Percentiles rank a stretch among this genome's conserved stretches.
Evolutionary conservation across 2,113 vertebrate genomes (phyloP).

Genomic region (Apus apus): DNA sequence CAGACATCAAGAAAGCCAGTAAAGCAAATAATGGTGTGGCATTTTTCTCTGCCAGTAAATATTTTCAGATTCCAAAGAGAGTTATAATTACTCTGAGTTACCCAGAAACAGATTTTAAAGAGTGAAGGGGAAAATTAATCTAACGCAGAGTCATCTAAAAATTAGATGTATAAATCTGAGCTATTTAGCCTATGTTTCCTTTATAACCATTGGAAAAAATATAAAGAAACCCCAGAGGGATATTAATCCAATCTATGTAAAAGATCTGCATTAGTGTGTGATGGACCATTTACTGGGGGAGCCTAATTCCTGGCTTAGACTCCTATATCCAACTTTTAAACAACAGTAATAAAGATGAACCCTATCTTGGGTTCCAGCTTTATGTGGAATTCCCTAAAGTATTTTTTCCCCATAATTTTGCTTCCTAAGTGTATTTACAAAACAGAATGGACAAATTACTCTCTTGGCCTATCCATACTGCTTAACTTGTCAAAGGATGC

Average conservation of each 20-base stretch:
- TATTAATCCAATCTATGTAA: background rate
- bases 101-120: background rate
- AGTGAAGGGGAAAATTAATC: background rate
- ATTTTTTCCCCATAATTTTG: background rate
- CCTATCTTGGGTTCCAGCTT: background rate
- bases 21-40: background rate
- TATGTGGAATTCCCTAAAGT: background rate
- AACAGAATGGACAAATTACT: background rate
- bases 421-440: background rate
- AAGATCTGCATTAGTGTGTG: background rate
- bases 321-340: background rate
- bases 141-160: background rate
- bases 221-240: background rate
- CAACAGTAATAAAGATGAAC: background rate
- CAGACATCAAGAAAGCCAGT: background rate
- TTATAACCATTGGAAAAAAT: background rate
- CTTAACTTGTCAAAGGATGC: background rate
- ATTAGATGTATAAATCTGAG: background rate
- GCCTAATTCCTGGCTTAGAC: rapidly evolving
- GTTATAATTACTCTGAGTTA: background rate
- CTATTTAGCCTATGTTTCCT: background rate
- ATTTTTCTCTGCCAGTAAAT: background rate
- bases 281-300: background rate
- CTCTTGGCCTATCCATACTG: background rate
- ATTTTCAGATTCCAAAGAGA: background rate